phyloP scores from a whole-genome alignment of 2,888 invertebrate species.

The Leucophora obtusa region DNA sequence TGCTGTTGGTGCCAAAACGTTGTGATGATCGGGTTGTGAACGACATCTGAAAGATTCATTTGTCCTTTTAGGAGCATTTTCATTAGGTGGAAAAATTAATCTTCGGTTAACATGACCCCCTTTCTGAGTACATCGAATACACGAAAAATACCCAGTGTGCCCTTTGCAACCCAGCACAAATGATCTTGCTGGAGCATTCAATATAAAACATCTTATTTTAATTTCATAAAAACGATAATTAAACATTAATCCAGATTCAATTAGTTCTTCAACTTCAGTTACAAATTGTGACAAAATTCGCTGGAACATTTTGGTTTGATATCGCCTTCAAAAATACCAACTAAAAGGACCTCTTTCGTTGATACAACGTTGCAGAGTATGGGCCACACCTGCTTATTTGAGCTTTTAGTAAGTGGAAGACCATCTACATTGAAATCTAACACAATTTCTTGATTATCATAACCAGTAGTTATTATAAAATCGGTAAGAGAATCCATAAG shows the following conservation, averaged over 20 bases:
- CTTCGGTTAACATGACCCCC: background rate
- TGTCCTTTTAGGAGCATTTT: constrained; percentile 9
- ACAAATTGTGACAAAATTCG: constrained; percentile 33
- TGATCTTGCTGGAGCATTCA: constrained; percentile 41
- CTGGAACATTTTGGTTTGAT: constrained; percentile 24
- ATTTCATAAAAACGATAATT: constrained; percentile 8
- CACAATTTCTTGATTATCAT: constrained; percentile 15
- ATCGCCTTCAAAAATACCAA: constrained; percentile 22
- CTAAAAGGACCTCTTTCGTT: background rate
- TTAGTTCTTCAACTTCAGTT: constrained; percentile 20
- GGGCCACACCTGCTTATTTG: constrained; percentile 19
- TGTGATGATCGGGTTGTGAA: constrained; percentile 39
- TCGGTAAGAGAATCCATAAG: constrained; percentile 11
- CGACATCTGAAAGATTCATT: constrained; percentile 32
- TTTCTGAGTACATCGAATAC: constrained; percentile 26
- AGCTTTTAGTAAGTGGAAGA: constrained; percentile 40
- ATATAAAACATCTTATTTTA: background rate
- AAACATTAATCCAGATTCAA: constrained; percentile 27
- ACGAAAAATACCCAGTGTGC: constrained; percentile 31
- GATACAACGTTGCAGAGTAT: constrained; percentile 43
- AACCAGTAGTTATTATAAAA: background rate
- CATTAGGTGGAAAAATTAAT: constrained; percentile 34
- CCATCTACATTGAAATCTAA: constrained; percentile 23
- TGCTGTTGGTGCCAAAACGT: constrained; percentile 13
- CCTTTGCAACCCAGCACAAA: constrained; percentile 36